These are phyloP conservation scores for Hydrotaea cyrtoneurina DNA, from an alignment of 2,888 invertebrate genomes.

Conservation along the genomic window DNA sequence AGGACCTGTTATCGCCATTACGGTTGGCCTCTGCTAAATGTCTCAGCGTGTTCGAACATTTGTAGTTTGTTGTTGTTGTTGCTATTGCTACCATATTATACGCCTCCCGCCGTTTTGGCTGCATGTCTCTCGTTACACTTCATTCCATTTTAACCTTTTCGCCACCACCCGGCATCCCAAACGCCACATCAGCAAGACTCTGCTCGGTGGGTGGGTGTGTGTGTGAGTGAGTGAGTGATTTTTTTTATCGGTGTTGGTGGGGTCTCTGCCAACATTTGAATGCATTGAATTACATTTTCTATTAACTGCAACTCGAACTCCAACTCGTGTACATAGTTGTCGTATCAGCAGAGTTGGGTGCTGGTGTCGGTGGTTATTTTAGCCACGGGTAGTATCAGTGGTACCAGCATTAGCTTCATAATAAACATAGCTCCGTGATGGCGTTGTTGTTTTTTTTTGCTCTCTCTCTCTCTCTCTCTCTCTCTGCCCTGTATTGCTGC, in stretches of 20 bases:
- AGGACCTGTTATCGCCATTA: constrained; percentile 69
- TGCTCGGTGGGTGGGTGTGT: constrained; percentile 40
- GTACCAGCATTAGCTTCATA: constrained; percentile 34
- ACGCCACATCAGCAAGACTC: constrained; percentile 35
- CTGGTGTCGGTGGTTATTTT: constrained; percentile 13
- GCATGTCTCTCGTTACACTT: constrained; percentile 44
- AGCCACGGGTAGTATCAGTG: constrained; percentile 35
- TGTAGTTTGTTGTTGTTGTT: constrained; percentile 50
- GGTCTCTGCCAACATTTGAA: constrained; percentile 59
- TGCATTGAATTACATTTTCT: constrained; percentile 68
- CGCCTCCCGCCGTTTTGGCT: constrained; percentile 55
- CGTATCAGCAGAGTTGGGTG: constrained; percentile 17
- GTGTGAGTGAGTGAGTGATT: neutral
- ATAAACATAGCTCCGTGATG: constrained; percentile 23
- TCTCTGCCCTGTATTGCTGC: neutral
- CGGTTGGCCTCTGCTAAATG: constrained; percentile 63
- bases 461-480: neutral
- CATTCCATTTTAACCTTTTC: constrained; percentile 22
- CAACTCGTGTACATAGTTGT: neutral
- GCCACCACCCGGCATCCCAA: constrained; percentile 8
- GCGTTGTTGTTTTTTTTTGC: too few relatives aligned
- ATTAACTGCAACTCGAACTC: constrained; percentile 63
- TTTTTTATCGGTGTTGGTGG: constrained; percentile 19
- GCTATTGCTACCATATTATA: neutral
- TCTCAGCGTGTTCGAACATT: constrained; percentile 67